Percentiles rank a stretch among this genome's conserved stretches.
Conservation (phyloP, 2,888 invertebrate species). For the Glaucopsyche alexis region DNA sequence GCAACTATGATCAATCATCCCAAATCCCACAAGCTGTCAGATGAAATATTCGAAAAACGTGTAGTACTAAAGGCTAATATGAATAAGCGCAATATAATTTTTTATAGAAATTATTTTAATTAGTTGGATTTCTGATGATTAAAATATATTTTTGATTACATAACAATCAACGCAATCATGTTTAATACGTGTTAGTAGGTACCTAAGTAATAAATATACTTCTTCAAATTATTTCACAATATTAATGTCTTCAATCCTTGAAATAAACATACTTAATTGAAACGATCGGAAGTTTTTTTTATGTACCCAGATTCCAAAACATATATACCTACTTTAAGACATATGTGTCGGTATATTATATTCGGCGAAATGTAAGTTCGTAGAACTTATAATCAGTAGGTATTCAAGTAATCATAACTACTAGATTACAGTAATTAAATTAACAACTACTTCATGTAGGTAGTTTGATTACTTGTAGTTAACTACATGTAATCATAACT, state of each 20-base stretch:
- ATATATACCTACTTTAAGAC: not conserved
- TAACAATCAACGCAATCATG: not conserved
- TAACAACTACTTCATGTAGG: constrained; percentile 30
- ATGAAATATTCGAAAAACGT: not conserved
- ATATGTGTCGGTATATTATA: too few species aligned
- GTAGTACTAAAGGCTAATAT: not conserved
- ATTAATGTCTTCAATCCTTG: not conserved
- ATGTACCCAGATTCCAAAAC: not conserved
- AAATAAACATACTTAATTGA: not conserved
- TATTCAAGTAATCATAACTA: not conserved
- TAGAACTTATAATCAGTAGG: constrained; percentile 10
- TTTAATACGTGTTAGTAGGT: too few species aligned
- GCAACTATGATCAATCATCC: not conserved
- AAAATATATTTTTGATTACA: too few species aligned
- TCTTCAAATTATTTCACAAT: not conserved
- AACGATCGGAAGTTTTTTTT: not conserved
- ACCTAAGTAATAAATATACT: too few species aligned
- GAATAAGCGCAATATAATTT: too few species aligned
- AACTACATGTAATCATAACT: constrained; percentile 17
- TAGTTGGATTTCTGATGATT: too few species aligned
- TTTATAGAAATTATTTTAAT: too few species aligned
- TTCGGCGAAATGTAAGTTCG: constrained; percentile 1
- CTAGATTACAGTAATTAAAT: constrained; percentile 23
- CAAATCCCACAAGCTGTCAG: not conserved
- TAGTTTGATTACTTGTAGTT: constrained; percentile 18